Conservation (phyloP, 1,140 invertebrate genomes). For the Brachionus sp. region DNA sequence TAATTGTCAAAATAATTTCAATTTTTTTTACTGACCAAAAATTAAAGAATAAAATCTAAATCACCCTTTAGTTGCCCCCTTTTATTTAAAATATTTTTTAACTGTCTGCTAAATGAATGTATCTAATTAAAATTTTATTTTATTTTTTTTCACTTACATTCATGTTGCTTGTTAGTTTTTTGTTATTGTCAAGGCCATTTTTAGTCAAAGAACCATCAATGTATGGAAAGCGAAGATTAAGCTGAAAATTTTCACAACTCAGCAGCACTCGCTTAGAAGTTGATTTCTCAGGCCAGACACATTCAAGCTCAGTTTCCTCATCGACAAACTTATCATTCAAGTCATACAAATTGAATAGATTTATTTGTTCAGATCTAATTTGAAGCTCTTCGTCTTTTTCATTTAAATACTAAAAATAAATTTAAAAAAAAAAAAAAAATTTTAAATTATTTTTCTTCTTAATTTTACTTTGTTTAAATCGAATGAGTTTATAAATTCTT, state of each 20-base stretch:
- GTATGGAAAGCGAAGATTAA: conserved; percentile 20
- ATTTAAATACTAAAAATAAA: not conserved
- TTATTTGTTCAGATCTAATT: not conserved
- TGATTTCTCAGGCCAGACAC: not conserved
- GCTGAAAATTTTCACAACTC: not conserved
- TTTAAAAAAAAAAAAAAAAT: not conserved
- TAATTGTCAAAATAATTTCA: too few relatives aligned
- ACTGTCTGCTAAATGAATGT: too few relatives aligned
- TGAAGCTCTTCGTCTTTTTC: conserved; percentile 34
- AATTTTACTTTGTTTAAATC: conserved; percentile 17
- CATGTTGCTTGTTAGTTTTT: not conserved
- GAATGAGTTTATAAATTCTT: conserved; percentile 23
- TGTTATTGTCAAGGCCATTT: not conserved
- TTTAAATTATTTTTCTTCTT: not conserved
- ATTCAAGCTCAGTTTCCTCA: conserved; percentile 16
- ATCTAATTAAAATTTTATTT: not conserved
- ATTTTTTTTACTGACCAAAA: too few relatives aligned
- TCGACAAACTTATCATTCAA: not conserved
- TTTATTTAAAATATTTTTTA: too few relatives aligned
- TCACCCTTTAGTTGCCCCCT: too few relatives aligned
- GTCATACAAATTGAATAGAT: conserved; percentile 34
- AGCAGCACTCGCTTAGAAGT: not conserved
- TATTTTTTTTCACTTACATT: not conserved
- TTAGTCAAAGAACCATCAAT: not conserved
- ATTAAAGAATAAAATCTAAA: too few relatives aligned